Conservation (phyloP, 92 coral and sea anemone genomes). For the Phenganax subtilis region DNA sequence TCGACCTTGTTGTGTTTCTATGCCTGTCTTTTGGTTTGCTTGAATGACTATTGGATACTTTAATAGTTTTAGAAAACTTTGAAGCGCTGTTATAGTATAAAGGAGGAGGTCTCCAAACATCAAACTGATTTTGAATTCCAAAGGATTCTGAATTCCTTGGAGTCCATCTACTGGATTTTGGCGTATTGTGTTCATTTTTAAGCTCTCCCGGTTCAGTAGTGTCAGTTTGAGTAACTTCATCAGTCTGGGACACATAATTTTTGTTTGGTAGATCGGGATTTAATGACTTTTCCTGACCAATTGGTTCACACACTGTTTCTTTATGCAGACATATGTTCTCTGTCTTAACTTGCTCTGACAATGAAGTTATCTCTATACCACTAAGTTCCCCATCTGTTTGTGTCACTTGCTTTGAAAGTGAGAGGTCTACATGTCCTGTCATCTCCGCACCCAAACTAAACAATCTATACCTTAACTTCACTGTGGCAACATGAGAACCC, state of each 20-base stretch:
- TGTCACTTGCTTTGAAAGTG: slow-evolving; percentile 46
- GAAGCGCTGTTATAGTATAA: slow-evolving; percentile 66
- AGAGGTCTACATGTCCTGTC: slow-evolving; percentile 65
- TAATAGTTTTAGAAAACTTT: neutral
- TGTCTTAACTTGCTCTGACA: neutral
- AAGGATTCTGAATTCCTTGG: slow-evolving; percentile 20
- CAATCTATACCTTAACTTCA: slow-evolving; percentile 63
- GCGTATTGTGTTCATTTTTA: neutral
- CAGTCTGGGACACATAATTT: neutral
- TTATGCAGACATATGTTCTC: neutral
- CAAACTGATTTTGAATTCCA: slow-evolving; percentile 45
- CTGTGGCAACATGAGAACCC: slow-evolving; percentile 69
- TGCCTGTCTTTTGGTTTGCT: slow-evolving; percentile 41
- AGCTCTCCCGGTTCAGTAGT: neutral
- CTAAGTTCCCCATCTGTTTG: slow-evolving; percentile 19
- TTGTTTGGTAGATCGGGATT: neutral
- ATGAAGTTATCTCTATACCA: neutral
- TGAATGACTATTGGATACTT: slow-evolving; percentile 13
- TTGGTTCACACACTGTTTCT: neutral
- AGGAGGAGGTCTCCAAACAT: slow-evolving; percentile 93
- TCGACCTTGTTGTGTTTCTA: too few species aligned
- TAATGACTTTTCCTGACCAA: neutral
- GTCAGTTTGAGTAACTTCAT: slow-evolving; percentile 29
- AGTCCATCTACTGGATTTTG: slow-evolving; percentile 7
- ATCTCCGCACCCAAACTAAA: slow-evolving; percentile 88